phyloP scores from a whole-genome alignment of 2,113 vertebrate genomes.

The Megaceryle maxima region DNA sequence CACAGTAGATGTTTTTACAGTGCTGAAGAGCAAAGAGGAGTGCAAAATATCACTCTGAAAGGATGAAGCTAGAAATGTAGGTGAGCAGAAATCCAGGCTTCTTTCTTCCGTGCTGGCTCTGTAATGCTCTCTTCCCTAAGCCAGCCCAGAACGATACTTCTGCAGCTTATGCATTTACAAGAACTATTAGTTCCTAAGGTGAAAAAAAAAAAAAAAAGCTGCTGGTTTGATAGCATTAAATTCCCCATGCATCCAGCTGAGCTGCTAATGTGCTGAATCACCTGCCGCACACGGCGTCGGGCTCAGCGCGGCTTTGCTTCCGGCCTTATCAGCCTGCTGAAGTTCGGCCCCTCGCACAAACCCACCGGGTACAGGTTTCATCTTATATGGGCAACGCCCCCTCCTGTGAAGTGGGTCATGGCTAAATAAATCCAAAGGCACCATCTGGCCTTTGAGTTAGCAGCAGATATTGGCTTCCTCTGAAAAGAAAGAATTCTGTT shows the following conservation, averaged over 20 bases:
- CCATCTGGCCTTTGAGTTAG: not conserved
- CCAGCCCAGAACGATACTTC: not conserved
- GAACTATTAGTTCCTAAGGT: not conserved
- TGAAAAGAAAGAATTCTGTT: not conserved
- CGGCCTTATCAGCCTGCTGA: not conserved
- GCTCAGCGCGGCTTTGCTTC: not conserved
- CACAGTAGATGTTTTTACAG: not conserved
- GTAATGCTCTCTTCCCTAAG: not conserved
- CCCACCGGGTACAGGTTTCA: not conserved
- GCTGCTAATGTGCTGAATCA: not conserved
- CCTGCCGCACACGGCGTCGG: not conserved
- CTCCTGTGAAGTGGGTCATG: not conserved
- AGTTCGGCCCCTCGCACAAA: not conserved
- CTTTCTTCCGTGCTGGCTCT: not conserved
- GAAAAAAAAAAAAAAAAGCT: not conserved
- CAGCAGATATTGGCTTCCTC: not conserved
- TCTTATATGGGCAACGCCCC: not conserved
- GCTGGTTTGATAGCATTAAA: not conserved
- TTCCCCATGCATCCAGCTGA: not conserved
- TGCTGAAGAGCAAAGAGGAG: not conserved
- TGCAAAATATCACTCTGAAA: not conserved
- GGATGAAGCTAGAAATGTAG: not conserved
- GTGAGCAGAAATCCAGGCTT: not conserved
- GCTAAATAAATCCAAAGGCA: constrained; percentile 30
- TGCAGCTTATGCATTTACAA: not conserved